A percentile compares a stretch with the other conserved stretches of the same genome.
phyloP scores from a whole-genome alignment of 2,113 vertebrate species.

The Marmota monax region DNA sequence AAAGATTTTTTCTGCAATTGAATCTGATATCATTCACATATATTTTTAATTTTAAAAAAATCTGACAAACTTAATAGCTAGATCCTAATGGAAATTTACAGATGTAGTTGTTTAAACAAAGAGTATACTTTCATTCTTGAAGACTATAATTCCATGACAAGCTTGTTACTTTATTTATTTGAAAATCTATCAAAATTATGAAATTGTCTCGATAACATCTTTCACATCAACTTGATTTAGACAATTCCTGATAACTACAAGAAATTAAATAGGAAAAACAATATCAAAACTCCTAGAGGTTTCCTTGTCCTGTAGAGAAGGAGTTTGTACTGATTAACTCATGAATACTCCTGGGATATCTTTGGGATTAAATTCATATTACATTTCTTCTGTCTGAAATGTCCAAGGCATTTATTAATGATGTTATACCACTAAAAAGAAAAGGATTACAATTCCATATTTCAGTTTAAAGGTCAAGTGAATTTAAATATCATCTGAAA shows the following conservation, averaged over 20 bases:
- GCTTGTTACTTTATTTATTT: not conserved
- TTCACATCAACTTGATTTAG: not conserved
- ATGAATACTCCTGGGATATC: not conserved
- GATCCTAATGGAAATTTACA: not conserved
- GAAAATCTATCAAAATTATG: not conserved
- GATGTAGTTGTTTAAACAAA: not conserved
- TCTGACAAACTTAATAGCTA: conserved; percentile 2
- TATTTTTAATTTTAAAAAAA: conserved; percentile 20
- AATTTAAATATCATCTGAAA: not conserved
- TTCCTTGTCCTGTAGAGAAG: not conserved
- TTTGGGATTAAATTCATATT: not conserved
- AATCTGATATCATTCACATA: not conserved
- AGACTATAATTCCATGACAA: not conserved
- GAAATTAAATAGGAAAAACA: not conserved
- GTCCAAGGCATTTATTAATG: not conserved
- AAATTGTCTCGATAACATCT: not conserved
- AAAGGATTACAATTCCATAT: conserved; percentile 31
- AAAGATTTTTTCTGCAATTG: not conserved
- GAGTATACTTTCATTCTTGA: not conserved
- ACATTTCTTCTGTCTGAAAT: conserved; percentile 30
- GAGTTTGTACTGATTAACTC: not conserved
- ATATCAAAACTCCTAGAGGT: not conserved
- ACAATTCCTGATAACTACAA: not conserved
- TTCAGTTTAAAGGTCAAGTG: conserved; percentile 29
- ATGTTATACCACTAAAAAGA: not conserved